A percentile compares a stretch with the other conserved stretches of the same genome.
phyloP scores from a whole-genome alignment of 2,888 invertebrate genomes.

The Bellardia bayeri region DNA sequence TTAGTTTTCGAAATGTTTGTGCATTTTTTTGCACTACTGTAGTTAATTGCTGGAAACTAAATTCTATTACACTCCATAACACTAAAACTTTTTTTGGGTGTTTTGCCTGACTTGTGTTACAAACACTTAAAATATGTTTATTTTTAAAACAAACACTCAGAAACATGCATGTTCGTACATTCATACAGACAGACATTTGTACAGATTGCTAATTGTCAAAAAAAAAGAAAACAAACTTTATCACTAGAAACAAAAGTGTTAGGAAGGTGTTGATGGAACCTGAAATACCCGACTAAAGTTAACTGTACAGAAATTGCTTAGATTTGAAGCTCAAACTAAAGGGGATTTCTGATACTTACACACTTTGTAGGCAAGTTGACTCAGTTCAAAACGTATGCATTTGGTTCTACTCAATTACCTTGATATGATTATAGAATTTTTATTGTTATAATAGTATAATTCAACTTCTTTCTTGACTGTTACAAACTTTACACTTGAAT shows the following conservation, averaged over 20 bases:
- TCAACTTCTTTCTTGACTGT: background rate
- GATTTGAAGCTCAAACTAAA: too few relatives aligned
- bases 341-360: too few relatives aligned
- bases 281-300: background rate
- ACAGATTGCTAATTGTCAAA: slow-evolving; percentile 49
- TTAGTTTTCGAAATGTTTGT: too few relatives aligned
- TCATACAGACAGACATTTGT: slow-evolving; percentile 3
- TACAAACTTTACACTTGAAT: background rate
- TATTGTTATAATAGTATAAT: too few relatives aligned
- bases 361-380: too few relatives aligned
- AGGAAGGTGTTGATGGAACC: background rate
- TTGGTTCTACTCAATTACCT: too few relatives aligned
- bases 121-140: slow-evolving; percentile 66
- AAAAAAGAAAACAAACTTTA: background rate
- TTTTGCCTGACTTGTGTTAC: slow-evolving; percentile 53
- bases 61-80: slow-evolving; percentile 36
- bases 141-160: slow-evolving; percentile 50
- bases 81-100: slow-evolving; percentile 17
- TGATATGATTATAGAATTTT: too few relatives aligned
- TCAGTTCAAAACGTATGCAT: too few relatives aligned
- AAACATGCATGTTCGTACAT: slow-evolving; percentile 20
- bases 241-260: background rate
- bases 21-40: slow-evolving; percentile 37
- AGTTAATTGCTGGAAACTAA: slow-evolving; percentile 22
- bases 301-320: too few relatives aligned